phyloP scores from a whole-genome alignment of 2,888 invertebrate species.

The Onchidella celtica region DNA sequence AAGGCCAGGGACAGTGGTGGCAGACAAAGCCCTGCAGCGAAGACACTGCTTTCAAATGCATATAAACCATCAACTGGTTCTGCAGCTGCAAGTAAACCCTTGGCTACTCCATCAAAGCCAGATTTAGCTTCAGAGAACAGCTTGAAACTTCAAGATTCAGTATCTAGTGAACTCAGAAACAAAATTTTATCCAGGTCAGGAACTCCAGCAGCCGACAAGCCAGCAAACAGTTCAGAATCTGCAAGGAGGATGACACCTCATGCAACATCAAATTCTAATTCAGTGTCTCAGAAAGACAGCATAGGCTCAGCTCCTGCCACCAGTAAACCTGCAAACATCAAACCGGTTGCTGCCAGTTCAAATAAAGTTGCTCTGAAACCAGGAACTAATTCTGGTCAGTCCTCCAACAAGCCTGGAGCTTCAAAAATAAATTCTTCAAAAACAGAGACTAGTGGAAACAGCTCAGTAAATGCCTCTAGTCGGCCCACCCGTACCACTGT shows the following conservation, averaged over 20 bases:
- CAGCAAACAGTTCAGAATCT: slow-evolving; percentile 7
- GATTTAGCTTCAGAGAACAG: slow-evolving; percentile 6
- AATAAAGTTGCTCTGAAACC: too few species aligned
- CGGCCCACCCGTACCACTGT: too few species aligned
- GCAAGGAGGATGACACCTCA: neutral
- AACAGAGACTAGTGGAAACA: neutral
- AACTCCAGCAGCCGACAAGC: neutral
- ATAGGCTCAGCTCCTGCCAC: neutral
- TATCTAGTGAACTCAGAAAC: slow-evolving; percentile 32
- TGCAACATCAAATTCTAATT: neutral
- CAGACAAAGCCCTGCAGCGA: neutral
- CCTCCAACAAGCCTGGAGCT: neutral
- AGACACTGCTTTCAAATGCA: neutral
- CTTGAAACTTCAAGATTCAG: slow-evolving; percentile 17
- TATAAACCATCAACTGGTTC: neutral
- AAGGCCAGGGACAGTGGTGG: neutral
- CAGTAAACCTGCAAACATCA: neutral
- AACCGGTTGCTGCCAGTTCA: too few species aligned
- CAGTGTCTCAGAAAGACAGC: neutral
- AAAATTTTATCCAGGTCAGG: slow-evolving; percentile 38
- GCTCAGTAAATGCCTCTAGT: too few species aligned
- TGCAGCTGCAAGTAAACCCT: neutral
- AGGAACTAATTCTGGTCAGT: neutral
- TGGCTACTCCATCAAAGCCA: neutral
- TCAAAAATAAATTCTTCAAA: neutral